These are phyloP conservation scores for Drosophila repleta DNA, from an alignment of 1,140 invertebrate genomes.

Conservation along the genomic window DNA sequence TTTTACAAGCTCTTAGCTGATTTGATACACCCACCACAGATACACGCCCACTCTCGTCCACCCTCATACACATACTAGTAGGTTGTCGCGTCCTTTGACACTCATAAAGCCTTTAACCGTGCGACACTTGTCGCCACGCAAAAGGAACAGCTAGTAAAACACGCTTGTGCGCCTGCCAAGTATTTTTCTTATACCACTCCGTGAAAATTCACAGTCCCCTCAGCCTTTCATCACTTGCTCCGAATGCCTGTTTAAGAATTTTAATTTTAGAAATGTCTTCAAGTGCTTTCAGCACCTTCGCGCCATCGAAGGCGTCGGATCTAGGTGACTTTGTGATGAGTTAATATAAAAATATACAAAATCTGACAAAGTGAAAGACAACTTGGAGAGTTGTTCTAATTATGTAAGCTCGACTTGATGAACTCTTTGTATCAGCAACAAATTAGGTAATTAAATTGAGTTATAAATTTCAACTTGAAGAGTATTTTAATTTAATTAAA, in stretches of 20 bases:
- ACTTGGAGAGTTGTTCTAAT: conserved; percentile 5
- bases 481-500: no score
- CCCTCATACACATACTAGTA: not conserved
- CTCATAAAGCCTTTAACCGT: conserved; percentile 65
- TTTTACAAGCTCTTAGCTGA: conserved; percentile 10
- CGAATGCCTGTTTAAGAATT: conserved; percentile 43
- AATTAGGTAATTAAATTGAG: conserved; percentile 12
- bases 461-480: no score
- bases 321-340: conserved; percentile 35
- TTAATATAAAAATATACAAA: conserved; percentile 41
- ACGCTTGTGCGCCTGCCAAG: not conserved
- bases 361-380: conserved; percentile 1
- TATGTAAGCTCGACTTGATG: conserved; percentile 9
- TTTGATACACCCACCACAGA: conserved; percentile 13
- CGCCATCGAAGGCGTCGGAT: not conserved
- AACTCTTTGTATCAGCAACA: not conserved
- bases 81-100: conserved; percentile 37
- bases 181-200: conserved; percentile 11
- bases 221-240: not conserved
- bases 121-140: conserved; percentile 48
- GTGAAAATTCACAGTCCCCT: not conserved
- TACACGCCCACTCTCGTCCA: no score
- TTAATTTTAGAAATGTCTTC: conserved; percentile 62
- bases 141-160: conserved; percentile 15
- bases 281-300: conserved; percentile 5